These are phyloP conservation scores for Athalia cordata DNA, from an alignment of 2,888 invertebrate species.

Conservation along the genomic window DNA sequence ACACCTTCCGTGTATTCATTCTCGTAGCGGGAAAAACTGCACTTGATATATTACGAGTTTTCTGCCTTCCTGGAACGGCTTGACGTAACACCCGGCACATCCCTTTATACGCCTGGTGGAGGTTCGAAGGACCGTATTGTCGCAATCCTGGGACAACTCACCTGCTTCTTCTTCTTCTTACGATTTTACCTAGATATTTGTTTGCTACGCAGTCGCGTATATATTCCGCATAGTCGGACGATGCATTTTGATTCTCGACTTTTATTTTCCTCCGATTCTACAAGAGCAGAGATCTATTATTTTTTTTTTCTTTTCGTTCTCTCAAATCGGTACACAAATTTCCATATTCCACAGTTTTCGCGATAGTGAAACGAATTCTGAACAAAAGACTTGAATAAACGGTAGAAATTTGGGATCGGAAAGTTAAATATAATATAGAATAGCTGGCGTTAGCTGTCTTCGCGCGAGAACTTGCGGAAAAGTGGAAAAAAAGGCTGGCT, in stretches of 20 bases:
- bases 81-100: slow-evolving; percentile 67
- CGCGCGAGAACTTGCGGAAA: slow-evolving; percentile 16
- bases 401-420: slow-evolving; percentile 28
- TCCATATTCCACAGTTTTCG: background rate
- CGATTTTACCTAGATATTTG: slow-evolving; percentile 10
- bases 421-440: slow-evolving; percentile 23
- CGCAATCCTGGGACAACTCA: slow-evolving; percentile 50
- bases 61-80: slow-evolving; percentile 62
- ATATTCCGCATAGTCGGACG: background rate
- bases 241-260: background rate
- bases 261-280: background rate
- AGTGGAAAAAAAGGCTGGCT: slow-evolving; percentile 45
- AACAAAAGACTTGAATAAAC: background rate
- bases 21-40: slow-evolving; percentile 56
- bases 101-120: slow-evolving; percentile 57
- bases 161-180: slow-evolving; percentile 46
- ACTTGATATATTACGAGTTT: slow-evolving; percentile 70
- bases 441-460: background rate
- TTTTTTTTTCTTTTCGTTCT: background rate
- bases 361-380: background rate
- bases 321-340: background rate
- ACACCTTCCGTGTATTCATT: slow-evolving; percentile 16
- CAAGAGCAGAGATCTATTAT: background rate
- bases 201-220: slow-evolving; percentile 26
- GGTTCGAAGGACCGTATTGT: slow-evolving; percentile 43